A percentile compares a stretch with the other conserved stretches of the same genome.
These are phyloP conservation scores for Hippocampus kuda DNA, from an alignment of 2,797 vertebrate genomes.

Conservation along the genomic window DNA sequence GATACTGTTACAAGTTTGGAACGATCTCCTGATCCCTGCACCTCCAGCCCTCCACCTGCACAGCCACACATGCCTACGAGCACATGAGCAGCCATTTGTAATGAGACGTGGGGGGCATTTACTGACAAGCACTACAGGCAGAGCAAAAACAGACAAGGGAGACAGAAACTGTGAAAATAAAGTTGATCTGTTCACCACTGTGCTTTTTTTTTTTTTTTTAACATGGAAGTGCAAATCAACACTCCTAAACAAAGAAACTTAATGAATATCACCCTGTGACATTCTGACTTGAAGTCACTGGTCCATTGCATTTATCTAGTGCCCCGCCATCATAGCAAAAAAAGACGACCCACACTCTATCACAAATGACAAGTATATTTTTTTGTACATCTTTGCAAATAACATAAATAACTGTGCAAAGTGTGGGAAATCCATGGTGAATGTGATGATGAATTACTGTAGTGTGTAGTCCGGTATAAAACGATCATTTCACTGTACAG, in stretches of 20 bases:
- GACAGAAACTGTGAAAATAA: slow-evolving; percentile 9
- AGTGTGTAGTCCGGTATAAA: no score
- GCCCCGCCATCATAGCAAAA: no score
- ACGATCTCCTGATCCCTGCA: slow-evolving; percentile 30
- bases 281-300: slow-evolving; percentile 47
- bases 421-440: no score
- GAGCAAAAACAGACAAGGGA: slow-evolving; percentile 22
- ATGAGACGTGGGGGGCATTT: slow-evolving; percentile 2
- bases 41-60: slow-evolving; percentile 6
- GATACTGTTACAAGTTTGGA: slow-evolving; percentile 44
- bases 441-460: no score
- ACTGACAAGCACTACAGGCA: slow-evolving; percentile 20
- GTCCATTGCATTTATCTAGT: slow-evolving; percentile 44
- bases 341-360: no score
- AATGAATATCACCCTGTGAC: slow-evolving; percentile 26
- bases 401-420: no score
- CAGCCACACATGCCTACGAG: slow-evolving; percentile 9
- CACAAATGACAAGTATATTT: no score
- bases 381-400: no score
- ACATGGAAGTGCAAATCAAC: slow-evolving; percentile 30
- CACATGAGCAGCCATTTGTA: slow-evolving; percentile 28
- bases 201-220: slow-evolving; percentile 21
- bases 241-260: slow-evolving; percentile 27
- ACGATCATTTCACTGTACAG: no score
- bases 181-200: slow-evolving; percentile 24